phyloP scores from a whole-genome alignment of 2,888 invertebrate species.

The Chymomyza procnemis region DNA sequence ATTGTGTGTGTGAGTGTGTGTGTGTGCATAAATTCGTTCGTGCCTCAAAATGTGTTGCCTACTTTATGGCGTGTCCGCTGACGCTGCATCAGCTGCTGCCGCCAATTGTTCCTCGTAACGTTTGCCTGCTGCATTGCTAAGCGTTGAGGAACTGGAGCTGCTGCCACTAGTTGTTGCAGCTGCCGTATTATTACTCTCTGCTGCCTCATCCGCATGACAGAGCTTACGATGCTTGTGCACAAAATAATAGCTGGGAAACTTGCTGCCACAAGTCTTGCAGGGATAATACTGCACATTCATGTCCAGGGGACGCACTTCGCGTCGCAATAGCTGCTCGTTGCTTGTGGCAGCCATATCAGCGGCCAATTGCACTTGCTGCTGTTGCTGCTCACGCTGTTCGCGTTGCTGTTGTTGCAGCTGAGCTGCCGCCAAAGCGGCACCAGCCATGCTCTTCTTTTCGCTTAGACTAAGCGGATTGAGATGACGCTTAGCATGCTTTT shows the following conservation, averaged over 20 bases:
- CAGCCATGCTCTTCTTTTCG: conserved; percentile 28
- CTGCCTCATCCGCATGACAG: conserved; percentile 84
- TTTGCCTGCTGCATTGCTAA: conserved; percentile 17
- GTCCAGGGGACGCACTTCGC: conserved; percentile 84
- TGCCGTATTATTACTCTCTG: conserved; percentile 68
- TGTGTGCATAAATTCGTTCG: conserved; percentile 60
- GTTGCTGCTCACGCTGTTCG: conserved; percentile 3
- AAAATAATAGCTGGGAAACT: conserved; percentile 95
- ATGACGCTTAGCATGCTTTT: conserved; percentile 87
- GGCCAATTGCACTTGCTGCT: conserved; percentile 1
- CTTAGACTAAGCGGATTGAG: conserved; percentile 82
- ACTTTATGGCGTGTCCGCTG: conserved; percentile 8
- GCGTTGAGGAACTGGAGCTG: conserved; percentile 18
- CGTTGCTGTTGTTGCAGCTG: conserved; percentile 14
- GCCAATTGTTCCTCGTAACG: conserved; percentile 5
- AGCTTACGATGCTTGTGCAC: conserved; percentile 93
- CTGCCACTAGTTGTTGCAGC: conserved; percentile 37
- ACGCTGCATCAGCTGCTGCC: conserved; percentile 13
- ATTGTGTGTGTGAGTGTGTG: conserved; percentile 19
- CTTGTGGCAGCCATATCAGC: conserved; percentile 20
- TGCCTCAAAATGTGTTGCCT: neutral
- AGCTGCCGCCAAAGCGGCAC: neutral
- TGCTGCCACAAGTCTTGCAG: conserved; percentile 94
- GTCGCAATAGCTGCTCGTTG: conserved; percentile 73
- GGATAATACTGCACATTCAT: conserved; percentile 94